Percentiles rank a stretch among this genome's conserved stretches.
Evolutionary conservation across 2,888 invertebrate genomes (phyloP).

Genomic region (Liodrosophila aerea): DNA sequence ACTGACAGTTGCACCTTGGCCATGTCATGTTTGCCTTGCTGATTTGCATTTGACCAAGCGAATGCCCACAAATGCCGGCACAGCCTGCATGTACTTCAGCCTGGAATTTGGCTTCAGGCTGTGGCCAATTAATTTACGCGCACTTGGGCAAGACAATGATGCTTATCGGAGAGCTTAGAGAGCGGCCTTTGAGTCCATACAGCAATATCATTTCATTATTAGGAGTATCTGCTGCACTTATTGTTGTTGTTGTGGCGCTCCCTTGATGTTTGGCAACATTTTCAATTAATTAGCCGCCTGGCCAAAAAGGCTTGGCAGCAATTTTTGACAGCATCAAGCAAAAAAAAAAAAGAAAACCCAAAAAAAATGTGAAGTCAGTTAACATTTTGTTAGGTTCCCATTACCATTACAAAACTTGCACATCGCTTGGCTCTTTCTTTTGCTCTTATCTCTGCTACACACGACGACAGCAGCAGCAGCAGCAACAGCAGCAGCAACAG

Average conservation of each 20-base stretch:
- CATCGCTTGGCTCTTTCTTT: constrained; percentile 41
- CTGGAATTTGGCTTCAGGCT: constrained; percentile 34
- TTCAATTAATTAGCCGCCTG: constrained; percentile 69
- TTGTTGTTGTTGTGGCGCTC: constrained; percentile 49
- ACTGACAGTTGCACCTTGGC: too few relatives aligned
- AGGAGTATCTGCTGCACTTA: constrained; percentile 18
- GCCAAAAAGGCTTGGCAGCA: constrained; percentile 65
- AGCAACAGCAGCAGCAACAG: constrained; percentile 32
- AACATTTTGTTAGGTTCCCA: constrained; percentile 65
- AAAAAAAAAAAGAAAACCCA: constrained; percentile 17
- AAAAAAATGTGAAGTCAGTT: constrained; percentile 49
- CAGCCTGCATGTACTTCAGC: too few relatives aligned
- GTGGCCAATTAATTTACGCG: constrained; percentile 63
- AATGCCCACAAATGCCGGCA: too few relatives aligned
- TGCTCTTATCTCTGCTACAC: constrained; percentile 59
- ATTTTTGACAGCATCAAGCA: constrained; percentile 67
- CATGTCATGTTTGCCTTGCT: too few relatives aligned
- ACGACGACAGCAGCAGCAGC: constrained; percentile 66
- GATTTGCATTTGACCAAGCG: too few relatives aligned
- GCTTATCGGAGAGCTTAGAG: constrained; percentile 36
- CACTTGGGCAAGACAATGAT: constrained; percentile 50
- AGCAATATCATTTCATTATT: constrained; percentile 53
- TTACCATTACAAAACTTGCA: constrained; percentile 39
- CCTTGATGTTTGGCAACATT: constrained; percentile 64
- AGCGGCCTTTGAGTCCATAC: constrained; percentile 6